A percentile compares a stretch with the other conserved stretches of the same genome.
Evolutionary conservation across 2,888 invertebrate species (phyloP).

Genomic region (Aplocera efformata): DNA sequence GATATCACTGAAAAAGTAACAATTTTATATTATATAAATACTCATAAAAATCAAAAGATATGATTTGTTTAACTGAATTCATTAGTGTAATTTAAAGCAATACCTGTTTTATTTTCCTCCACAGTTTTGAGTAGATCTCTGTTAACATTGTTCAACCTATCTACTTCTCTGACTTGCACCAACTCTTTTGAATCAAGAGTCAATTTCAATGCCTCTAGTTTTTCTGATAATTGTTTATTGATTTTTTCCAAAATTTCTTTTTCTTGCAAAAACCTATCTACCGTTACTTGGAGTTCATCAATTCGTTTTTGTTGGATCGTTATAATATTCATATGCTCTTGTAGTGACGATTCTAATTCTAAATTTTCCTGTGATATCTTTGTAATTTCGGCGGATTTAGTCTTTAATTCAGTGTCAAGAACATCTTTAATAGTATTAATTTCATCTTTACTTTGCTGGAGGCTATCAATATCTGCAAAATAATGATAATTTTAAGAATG

Average conservation of each 20-base stretch:
- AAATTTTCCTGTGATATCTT: slow-evolving; percentile 28
- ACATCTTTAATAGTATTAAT: slow-evolving; percentile 29
- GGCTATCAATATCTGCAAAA: slow-evolving; percentile 33
- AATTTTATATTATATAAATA: background rate
- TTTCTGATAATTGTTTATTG: slow-evolving; percentile 19
- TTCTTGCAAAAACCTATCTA: slow-evolving; percentile 42
- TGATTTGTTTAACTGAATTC: too few relatives aligned
- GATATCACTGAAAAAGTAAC: slow-evolving; percentile 45
- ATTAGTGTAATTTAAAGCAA: background rate
- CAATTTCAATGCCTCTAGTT: slow-evolving; percentile 20
- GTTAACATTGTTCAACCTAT: slow-evolving; percentile 31
- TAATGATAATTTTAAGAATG: slow-evolving; percentile 1
- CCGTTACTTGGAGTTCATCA: slow-evolving; percentile 29
- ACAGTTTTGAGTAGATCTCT: slow-evolving; percentile 28
- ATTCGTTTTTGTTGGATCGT: slow-evolving; percentile 36
- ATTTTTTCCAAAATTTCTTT: slow-evolving; percentile 25
- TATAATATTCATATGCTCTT: slow-evolving; percentile 39
- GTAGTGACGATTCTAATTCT: slow-evolving; percentile 32
- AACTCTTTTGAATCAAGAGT: slow-evolving; percentile 16
- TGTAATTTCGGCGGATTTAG: slow-evolving; percentile 28
- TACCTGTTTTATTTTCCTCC: slow-evolving; percentile 47
- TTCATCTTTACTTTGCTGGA: slow-evolving; percentile 35
- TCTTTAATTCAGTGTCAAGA: slow-evolving; percentile 27
- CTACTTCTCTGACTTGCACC: slow-evolving; percentile 14
- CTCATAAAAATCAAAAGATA: background rate